Percentiles rank a stretch among this genome's conserved stretches.
phyloP scores from a whole-genome alignment of 2,888 invertebrate genomes.

The Merodon equestris region DNA sequence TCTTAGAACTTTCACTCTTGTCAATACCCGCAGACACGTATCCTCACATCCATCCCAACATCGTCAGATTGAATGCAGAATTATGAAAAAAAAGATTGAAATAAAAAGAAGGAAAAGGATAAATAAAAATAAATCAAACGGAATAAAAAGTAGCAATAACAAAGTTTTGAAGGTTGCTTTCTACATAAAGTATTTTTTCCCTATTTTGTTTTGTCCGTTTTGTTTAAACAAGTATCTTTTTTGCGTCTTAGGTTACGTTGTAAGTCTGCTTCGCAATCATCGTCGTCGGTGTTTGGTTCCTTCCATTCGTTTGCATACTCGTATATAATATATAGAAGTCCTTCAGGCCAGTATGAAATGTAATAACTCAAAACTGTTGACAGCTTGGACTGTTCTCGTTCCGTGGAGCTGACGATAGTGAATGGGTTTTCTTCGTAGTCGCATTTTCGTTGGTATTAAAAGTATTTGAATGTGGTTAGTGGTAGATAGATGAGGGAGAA shows the following conservation, averaged over 20 bases:
- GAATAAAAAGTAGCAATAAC: conserved; percentile 35
- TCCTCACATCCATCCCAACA: too few relatives aligned
- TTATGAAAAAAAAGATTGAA: conserved; percentile 24
- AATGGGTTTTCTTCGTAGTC: conserved; percentile 12
- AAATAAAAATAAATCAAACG: conserved; percentile 32
- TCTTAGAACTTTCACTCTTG: neutral
- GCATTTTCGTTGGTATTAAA: conserved; percentile 28
- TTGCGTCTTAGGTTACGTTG: too few relatives aligned
- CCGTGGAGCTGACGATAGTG: neutral
- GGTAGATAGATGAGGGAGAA: neutral
- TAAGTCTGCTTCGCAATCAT: too few relatives aligned
- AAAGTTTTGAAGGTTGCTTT: conserved; percentile 28
- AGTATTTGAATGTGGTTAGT: conserved; percentile 18
- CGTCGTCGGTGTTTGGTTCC: conserved; percentile 41
- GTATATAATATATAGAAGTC: conserved; percentile 6
- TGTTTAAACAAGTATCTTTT: too few relatives aligned
- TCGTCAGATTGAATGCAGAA: conserved; percentile 11
- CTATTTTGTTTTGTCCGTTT: neutral
- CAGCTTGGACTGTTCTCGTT: conserved; percentile 49
- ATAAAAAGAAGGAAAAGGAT: conserved; percentile 14
- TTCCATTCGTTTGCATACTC: conserved; percentile 59
- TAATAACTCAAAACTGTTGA: conserved; percentile 65
- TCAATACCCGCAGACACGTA: conserved; percentile 16
- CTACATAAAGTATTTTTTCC: conserved; percentile 8
- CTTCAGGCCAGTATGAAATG: conserved; percentile 61